Conservation (phyloP, 2,888 invertebrate species). For the Biston betularia region DNA sequence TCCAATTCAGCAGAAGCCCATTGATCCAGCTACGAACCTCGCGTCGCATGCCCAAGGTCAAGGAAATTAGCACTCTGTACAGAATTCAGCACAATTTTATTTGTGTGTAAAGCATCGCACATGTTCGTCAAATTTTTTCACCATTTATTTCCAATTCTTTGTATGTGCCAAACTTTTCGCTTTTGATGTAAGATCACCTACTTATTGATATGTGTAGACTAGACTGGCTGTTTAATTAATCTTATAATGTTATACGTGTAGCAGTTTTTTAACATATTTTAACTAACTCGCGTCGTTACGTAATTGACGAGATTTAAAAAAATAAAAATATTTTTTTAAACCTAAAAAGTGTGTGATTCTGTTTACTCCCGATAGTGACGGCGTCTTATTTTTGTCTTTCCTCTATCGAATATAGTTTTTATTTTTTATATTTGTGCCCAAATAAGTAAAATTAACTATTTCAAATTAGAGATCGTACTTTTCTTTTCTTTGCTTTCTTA, state of each 20-base stretch:
- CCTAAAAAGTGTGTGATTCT: too few species aligned
- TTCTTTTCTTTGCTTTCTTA: background rate
- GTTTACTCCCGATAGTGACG: too few species aligned
- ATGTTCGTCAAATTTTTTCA: background rate
- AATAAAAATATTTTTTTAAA: background rate
- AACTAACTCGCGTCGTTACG: background rate
- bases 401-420: too few species aligned
- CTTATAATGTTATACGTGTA: background rate
- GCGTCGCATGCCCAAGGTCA: background rate
- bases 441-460: too few species aligned
- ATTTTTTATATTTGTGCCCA: too few species aligned
- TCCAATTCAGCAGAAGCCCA: too few species aligned
- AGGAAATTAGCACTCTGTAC: constrained; percentile 7
- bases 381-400: too few species aligned
- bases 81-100: background rate
- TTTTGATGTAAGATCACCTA: constrained; percentile 3
- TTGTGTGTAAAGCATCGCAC: background rate
- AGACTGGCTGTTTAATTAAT: background rate
- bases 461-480: background rate
- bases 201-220: background rate
- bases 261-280: background rate
- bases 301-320: background rate
- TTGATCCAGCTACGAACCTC: background rate
- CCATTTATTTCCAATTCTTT: constrained; percentile 4
- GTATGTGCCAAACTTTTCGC: constrained; percentile 14